Evolutionary conservation across 2,113 vertebrate genomes (phyloP), one percentile per base, ranked within the genome.

Genomic region (Garra rufa): DNA sequence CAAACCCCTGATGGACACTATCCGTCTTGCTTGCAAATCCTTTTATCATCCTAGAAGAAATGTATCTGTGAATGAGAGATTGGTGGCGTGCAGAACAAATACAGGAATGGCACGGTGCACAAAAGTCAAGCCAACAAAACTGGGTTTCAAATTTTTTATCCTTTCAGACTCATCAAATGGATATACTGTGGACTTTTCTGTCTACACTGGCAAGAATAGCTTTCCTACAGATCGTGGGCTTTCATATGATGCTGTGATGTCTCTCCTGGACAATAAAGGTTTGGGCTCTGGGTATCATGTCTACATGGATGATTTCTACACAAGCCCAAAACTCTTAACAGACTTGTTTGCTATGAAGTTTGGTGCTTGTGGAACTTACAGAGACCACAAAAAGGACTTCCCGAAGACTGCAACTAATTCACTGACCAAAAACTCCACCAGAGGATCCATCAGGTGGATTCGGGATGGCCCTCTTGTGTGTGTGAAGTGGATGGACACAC

Each of bases 401-500:
- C 87, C 83, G 48, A 4, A 26, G 6, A 81, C 6, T 41, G 4
- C 17, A 10, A 7, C 2, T 43, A 80, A 79, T 4, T 17, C n/a
- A 14, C 24, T 70, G 9, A 30, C 6, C 41, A 73, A 19, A 10
- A 30, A 46, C 6, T 69, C 80, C 44, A 52, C 9, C 14, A 70
- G 50, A 19, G 76, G 61, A 26, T 48, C 65, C 2, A 28, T 87
- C 44, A 69, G 88, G 19, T 87, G 88, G 86, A 71, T 87, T 38
- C 38, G 88, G 69, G 81, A 87, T 0, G 86, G 52, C 2, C 48
- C 70, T 9, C 74, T 89, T 44, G 30, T 89, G 30, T 89, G 85
- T 77, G 86, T 87, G 57, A 87, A 89, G 88, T 87, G 86, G 84
- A 87, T 73, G 88, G 86, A 85, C 11, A 61, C 30, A 9, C 30